Base-by-base conservation (phyloP, 2,888 invertebrate species). In the Nematopogon swammerdamellus region DNA sequence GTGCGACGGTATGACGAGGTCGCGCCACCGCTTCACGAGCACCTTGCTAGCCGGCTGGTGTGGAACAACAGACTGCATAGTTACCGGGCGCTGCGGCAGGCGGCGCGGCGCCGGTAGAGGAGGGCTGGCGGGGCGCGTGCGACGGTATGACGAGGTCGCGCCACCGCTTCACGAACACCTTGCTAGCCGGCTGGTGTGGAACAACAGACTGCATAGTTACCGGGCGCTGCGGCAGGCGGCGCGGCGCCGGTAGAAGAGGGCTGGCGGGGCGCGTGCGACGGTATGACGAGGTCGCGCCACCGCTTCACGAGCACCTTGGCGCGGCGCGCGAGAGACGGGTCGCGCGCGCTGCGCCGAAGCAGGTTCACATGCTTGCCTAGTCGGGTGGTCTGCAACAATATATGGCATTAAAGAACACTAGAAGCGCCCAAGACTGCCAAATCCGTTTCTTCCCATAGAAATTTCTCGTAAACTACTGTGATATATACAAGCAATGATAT, bases 281-380 rank as follows among this genome's bases (percentile, higher is more conserved):
- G 89, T 63, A 90, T 80, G 60, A 95, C 87, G 74, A 92, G 86
- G 75, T 90, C 90, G 60, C 96, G 87, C 97, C 97, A 97, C 74
- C 89, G 85, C 63, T 94, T 93, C 51, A 97, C 88, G 67, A 97
- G 82, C 65, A 91, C 91, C 75, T 96, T 97, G 51, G 95, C 92
- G 57, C 96, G 85, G 63, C 91, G 88, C 49, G 95, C 94, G 67
- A 97, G 81, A 53, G 84, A 83, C 58, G 92, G 91, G 70, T 95
- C 91, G 52, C 82, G 83, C 44, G 94, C 93, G 72, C 92, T 92
- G 52, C 92, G 84, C 50, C 97, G 85, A 48, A 97, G 81, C 70
- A 95, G 94, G 71, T 97, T 97, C 71, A 97, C 91, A 68, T 92
- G 89, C 72, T 91, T 92, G 43, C 95, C 97, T 68, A 97, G 81